Evolutionary conservation across 2,113 vertebrate genomes (phyloP).

Genomic region (Cranoglanis bouderius): DNA sequence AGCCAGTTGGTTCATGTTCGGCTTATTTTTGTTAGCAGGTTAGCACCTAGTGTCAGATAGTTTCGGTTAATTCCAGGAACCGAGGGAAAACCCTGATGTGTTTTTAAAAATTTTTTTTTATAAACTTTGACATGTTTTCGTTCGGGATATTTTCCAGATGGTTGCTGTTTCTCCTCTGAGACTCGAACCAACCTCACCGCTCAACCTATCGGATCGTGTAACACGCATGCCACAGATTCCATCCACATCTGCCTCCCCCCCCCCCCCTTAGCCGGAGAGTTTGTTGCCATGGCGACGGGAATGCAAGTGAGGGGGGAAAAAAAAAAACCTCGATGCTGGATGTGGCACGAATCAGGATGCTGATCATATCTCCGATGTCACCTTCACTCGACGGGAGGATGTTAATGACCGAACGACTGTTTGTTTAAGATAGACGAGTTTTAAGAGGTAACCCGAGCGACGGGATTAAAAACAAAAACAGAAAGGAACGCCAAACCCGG

Average conservation of each 20-base stretch:
- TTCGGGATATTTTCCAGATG: not conserved
- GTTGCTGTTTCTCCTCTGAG: not conserved
- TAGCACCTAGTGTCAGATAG: too few relatives aligned
- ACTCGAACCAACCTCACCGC: conserved; percentile 14
- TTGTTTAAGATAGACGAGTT: conserved; percentile 33
- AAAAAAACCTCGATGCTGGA: conserved; percentile 8
- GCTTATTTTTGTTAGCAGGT: not conserved
- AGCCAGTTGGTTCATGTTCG: not conserved
- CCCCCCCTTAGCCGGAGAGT: not conserved
- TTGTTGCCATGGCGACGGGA: conserved; percentile 47
- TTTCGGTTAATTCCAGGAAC: not conserved
- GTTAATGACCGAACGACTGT: conserved; percentile 30
- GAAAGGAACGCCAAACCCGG: not conserved
- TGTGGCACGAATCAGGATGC: conserved; percentile 1
- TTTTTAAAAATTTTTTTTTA: too few relatives aligned
- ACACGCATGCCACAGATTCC: conserved; percentile 38
- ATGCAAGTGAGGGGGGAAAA: not conserved
- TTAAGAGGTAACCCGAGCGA: conserved; percentile 31
- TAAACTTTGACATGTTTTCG: not conserved
- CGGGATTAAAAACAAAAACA: not conserved
- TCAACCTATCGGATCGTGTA: conserved; percentile 35
- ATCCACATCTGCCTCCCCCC: conserved; percentile 14
- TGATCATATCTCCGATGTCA: conserved; percentile 9
- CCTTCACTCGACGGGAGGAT: not conserved
- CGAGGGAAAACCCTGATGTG: not conserved